These are phyloP conservation scores for Brevipalpus yothersi DNA, from an alignment of 1,140 invertebrate species.

Conservation along the genomic window DNA sequence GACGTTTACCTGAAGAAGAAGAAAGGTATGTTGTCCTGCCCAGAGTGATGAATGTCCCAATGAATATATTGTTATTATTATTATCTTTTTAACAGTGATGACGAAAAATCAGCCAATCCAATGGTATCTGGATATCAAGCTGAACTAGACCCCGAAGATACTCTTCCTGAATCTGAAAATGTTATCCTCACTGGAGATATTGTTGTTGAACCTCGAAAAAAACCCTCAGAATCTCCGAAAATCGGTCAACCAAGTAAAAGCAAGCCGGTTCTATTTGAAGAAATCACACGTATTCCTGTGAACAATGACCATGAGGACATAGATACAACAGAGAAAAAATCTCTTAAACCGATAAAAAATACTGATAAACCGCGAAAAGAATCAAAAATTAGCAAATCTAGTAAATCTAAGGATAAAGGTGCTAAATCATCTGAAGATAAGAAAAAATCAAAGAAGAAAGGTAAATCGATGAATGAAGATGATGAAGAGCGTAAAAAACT, in stretches of 20 bases:
- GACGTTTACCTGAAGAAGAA: conserved; percentile 22
- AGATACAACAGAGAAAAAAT: background rate
- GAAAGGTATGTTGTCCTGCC: background rate
- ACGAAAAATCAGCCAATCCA: conserved; percentile 44
- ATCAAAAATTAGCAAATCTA: background rate
- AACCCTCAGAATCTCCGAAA: conserved; percentile 1
- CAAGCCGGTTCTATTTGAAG: background rate
- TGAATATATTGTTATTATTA: conserved; percentile 16
- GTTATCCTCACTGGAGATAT: conserved; percentile 1
- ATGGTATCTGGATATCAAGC: conserved; percentile 63
- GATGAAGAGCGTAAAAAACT: background rate
- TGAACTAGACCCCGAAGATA: conserved; percentile 47
- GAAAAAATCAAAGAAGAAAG: background rate
- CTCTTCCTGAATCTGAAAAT: background rate
- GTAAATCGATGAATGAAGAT: background rate
- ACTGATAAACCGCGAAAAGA: background rate
- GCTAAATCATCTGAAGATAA: background rate
- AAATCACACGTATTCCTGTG: background rate
- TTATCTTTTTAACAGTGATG: conserved; percentile 30
- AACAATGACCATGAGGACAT: too few species aligned
- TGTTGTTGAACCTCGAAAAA: background rate
- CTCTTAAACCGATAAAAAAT: background rate
- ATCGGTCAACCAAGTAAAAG: background rate
- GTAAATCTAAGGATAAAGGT: background rate
- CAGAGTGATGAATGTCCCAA: conserved; percentile 11